phyloP scores from a whole-genome alignment of 1,140 invertebrate genomes.

The Oppia nitens region DNA sequence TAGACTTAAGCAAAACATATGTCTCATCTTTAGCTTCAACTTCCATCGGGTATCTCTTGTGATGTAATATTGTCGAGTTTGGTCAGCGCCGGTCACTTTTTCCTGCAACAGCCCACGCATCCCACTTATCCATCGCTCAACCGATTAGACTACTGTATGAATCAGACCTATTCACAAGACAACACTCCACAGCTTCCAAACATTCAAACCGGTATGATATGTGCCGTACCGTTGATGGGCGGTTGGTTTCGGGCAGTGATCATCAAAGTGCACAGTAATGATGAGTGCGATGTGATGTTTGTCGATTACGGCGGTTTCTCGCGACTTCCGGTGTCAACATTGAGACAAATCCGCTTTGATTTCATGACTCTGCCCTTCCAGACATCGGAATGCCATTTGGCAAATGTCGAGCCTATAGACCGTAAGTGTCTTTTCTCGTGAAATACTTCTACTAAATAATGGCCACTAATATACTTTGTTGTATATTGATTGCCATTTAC shows the following conservation, averaged over 20 bases:
- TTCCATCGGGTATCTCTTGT: slow-evolving; percentile 78
- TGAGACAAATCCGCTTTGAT: slow-evolving; percentile 66
- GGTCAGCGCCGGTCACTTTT: slow-evolving; percentile 65
- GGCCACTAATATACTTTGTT: neutral
- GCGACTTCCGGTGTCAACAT: slow-evolving; percentile 46
- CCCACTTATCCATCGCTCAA: slow-evolving; percentile 66
- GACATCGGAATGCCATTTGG: slow-evolving; percentile 78
- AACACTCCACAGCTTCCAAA: slow-evolving; percentile 34
- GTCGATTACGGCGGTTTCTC: slow-evolving; percentile 87
- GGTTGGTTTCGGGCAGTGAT: slow-evolving; percentile 80
- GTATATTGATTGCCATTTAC: neutral
- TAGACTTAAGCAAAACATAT: neutral
- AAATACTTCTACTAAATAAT: neutral
- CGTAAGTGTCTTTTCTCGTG: slow-evolving; percentile 37
- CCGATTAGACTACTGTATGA: slow-evolving; percentile 47
- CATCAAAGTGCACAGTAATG: slow-evolving; percentile 28
- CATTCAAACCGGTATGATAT: slow-evolving; percentile 59
- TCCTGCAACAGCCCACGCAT: slow-evolving; percentile 82
- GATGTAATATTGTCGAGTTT: slow-evolving; percentile 72
- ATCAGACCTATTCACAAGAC: slow-evolving; percentile 31
- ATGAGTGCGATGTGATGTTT: slow-evolving; percentile 58
- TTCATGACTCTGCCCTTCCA: slow-evolving; percentile 87
- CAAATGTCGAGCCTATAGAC: slow-evolving; percentile 62
- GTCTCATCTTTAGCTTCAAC: slow-evolving; percentile 43
- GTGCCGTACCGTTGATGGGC: slow-evolving; percentile 58